Conservation (phyloP, 2,797 vertebrate species). For the Anolis apletophallus region DNA sequence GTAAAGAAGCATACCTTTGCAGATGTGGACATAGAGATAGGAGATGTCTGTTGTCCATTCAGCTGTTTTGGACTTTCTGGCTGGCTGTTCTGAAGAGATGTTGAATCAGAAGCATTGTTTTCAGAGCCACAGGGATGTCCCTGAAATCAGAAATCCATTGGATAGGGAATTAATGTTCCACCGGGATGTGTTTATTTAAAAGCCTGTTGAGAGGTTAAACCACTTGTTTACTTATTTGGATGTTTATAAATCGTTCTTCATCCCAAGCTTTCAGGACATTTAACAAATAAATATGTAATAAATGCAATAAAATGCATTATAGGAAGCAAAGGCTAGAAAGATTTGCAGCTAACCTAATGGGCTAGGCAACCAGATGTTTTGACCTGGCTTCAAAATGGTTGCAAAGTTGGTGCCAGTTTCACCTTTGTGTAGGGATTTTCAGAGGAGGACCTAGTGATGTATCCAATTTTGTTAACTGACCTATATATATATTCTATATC, state of each 20-base stretch:
- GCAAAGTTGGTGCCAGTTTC: not conserved
- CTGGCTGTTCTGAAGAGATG: slow-evolving; percentile 71
- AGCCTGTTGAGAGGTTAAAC: not conserved
- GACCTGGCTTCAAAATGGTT: not conserved
- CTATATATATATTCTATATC: too few species aligned
- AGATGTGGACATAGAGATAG: slow-evolving; percentile 80
- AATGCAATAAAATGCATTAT: not conserved
- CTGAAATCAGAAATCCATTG: slow-evolving; percentile 63
- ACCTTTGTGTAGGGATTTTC: not conserved
- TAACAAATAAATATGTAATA: not conserved
- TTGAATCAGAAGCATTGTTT: slow-evolving; percentile 65
- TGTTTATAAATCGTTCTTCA: not conserved
- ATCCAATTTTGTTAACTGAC: too few species aligned
- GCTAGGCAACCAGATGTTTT: not conserved
- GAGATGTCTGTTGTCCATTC: slow-evolving; percentile 76
- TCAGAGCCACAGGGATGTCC: slow-evolving; percentile 77
- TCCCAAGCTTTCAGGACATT: not conserved
- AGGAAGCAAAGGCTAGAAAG: not conserved
- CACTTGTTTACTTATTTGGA: not conserved
- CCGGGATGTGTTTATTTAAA: not conserved
- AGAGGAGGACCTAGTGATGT: too few species aligned
- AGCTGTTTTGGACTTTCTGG: slow-evolving; percentile 81
- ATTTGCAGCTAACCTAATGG: not conserved
- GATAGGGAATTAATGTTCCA: not conserved
- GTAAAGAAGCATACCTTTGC: slow-evolving; percentile 84